Evolutionary conservation across 2,113 vertebrate genomes (phyloP).

Genomic region (Chrysochloris asiatica): DNA sequence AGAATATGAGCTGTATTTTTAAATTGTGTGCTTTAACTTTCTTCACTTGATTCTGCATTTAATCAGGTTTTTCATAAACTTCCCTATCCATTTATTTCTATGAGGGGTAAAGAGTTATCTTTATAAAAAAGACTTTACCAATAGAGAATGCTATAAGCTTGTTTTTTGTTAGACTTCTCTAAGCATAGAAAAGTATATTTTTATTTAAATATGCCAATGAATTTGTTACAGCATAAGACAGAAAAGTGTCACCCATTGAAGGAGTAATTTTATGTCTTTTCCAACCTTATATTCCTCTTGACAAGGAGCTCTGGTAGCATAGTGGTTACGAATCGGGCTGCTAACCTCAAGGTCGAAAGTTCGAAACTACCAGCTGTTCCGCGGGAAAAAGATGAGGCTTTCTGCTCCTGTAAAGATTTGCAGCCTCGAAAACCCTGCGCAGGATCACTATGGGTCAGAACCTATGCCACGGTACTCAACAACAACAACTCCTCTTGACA

Average conservation of each 20-base stretch:
- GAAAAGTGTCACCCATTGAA: background rate
- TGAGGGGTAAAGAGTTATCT: background rate
- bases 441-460: too few relatives aligned
- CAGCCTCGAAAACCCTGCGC: too few relatives aligned
- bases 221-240: background rate
- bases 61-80: background rate
- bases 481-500: too few relatives aligned
- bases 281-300: conserved; percentile 57
- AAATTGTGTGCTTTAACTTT: conserved; percentile 2
- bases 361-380: too few relatives aligned
- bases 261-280: conserved; percentile 69
- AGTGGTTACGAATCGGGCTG: too few relatives aligned
- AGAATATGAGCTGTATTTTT: background rate
- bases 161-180: background rate
- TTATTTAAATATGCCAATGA: background rate
- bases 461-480: too few relatives aligned
- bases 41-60: background rate
- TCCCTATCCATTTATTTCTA: background rate
- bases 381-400: too few relatives aligned
- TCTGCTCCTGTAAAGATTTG: too few relatives aligned
- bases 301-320: too few relatives aligned
- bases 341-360: too few relatives aligned
- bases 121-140: background rate
- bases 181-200: background rate
- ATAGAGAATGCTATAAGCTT: background rate